Evolutionary conservation across 2,113 vertebrate species (phyloP).

Genomic region (Chlamydotis undulata): DNA sequence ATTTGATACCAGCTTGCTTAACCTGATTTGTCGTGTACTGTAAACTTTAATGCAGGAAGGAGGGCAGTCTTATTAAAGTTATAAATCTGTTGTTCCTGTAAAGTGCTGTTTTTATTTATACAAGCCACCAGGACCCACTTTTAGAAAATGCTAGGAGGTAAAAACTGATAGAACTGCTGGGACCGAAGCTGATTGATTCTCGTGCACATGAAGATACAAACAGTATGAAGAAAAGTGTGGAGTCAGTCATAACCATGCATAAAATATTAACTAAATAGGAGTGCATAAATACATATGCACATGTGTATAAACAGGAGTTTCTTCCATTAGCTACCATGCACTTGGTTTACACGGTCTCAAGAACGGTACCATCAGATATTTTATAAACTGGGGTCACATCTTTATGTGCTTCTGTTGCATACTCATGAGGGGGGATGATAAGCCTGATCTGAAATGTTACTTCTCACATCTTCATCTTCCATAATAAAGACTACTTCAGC

Average conservation of each 20-base stretch:
- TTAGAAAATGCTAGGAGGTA: slow-evolving; percentile 27
- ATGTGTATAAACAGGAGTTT: not conserved
- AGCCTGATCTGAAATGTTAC: not conserved
- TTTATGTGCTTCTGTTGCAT: not conserved
- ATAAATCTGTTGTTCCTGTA: slow-evolving; percentile 54
- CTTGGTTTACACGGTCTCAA: not conserved
- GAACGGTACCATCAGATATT: not conserved
- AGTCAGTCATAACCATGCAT: not conserved
- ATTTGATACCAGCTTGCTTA: slow-evolving; percentile 41
- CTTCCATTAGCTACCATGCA: not conserved
- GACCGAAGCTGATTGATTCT: not conserved
- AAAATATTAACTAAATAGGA: not conserved
- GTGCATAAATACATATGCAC: not conserved
- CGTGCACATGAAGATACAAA: not conserved
- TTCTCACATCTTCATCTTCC: not conserved
- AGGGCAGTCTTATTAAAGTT: slow-evolving; percentile 42
- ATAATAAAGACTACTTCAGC: not conserved
- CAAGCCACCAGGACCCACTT: not conserved
- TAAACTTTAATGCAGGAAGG: slow-evolving; percentile 12
- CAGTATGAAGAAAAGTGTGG: not conserved
- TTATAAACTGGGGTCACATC: not conserved
- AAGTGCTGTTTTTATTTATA: slow-evolving; percentile 43
- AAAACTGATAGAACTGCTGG: slow-evolving; percentile 9
- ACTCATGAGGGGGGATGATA: not conserved
- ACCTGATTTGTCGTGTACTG: slow-evolving; percentile 37